Evolutionary conservation across 2,113 vertebrate species (phyloP).

Genomic region (Sylvia atricapilla): DNA sequence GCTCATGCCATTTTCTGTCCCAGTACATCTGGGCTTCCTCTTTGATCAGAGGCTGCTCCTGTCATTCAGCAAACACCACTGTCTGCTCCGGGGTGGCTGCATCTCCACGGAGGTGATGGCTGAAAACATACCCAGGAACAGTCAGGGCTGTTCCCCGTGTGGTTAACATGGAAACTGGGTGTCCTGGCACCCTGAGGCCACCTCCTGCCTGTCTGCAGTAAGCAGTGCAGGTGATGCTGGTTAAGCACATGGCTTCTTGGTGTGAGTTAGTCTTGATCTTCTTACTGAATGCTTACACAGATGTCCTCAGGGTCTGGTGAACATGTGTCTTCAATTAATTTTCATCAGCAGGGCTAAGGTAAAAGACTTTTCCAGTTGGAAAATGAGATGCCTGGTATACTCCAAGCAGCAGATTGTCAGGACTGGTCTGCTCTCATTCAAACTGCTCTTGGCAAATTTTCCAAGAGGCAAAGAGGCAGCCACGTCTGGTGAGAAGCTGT

Average conservation of each 20-base stretch:
- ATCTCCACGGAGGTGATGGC: fast-evolving
- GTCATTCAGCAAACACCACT: background rate
- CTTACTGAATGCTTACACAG: conserved; percentile 29
- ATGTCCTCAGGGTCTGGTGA: conserved; percentile 20
- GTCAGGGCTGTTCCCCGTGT: background rate
- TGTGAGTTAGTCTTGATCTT: conserved; percentile 47
- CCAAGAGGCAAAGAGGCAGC: background rate
- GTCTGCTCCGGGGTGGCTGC: background rate
- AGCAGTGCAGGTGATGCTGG: conserved; percentile 5
- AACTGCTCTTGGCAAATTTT: background rate
- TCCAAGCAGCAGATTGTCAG: background rate
- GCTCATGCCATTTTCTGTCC: background rate
- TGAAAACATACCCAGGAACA: background rate
- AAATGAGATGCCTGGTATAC: conserved; percentile 10
- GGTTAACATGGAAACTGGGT: background rate
- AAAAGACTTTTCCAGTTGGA: conserved; percentile 27
- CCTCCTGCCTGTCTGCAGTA: background rate
- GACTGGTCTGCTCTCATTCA: background rate
- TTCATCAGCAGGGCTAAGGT: background rate
- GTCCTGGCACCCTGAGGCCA: background rate
- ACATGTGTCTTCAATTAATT: conserved; percentile 43
- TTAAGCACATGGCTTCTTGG: conserved; percentile 20
- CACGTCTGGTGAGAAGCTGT: fast-evolving
- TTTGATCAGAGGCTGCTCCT: background rate
- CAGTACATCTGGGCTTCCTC: background rate